Base-by-base conservation (phyloP, 2,797 vertebrate genomes). In the Nannoperca obscura region DNA sequence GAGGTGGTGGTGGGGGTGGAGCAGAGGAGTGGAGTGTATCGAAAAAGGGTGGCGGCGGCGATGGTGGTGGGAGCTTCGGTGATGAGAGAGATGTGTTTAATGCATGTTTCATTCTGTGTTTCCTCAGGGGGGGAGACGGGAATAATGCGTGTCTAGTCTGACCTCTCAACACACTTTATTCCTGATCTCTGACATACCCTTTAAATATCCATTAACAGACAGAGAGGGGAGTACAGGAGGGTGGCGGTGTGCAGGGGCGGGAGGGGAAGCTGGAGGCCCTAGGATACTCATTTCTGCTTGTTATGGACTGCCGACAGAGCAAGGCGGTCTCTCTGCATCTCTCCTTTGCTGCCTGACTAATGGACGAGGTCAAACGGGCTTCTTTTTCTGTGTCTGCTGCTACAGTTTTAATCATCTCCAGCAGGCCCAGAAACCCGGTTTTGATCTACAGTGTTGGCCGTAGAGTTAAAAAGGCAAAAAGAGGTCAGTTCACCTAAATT, bases 191-290 rank as follows among this genome's bases (percentile, higher is more conserved):
- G 90, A 88, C 88, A 89, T 86, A 85, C 62, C 92, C 92, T 93
- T 94, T 93, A 93, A 92, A 93, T 89, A 91, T 89, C 92, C 91
- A 92, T 94, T 92, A 93, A 90, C 76, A 82, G 82, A 86, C 80
- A 78, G 64, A 38, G 72, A 63, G 68, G 54, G 64, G 67, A 74
- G 81, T 38, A 30, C 71, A 62, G 55, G 32, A 54, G 65, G 46
- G 63, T 61, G 74, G 38, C 61, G 49, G 76, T 22, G 53, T 70
- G n/a, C 44, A 49, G 24, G 69, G 14, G 74, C 1, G n/a, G 30
- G 52, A 27, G 15, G 32, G 24, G n/a, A 62, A 42, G 54, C 61
- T 59, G 68, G 57, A 36, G 76, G 69, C 80, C 46, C 30, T 13
- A 12, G 49, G 62, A 79, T 63, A 72, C 58, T 86, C 64, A 73